Evolutionary conservation across 2,888 invertebrate species (phyloP).

Genomic region (Mycalesis mineus): DNA sequence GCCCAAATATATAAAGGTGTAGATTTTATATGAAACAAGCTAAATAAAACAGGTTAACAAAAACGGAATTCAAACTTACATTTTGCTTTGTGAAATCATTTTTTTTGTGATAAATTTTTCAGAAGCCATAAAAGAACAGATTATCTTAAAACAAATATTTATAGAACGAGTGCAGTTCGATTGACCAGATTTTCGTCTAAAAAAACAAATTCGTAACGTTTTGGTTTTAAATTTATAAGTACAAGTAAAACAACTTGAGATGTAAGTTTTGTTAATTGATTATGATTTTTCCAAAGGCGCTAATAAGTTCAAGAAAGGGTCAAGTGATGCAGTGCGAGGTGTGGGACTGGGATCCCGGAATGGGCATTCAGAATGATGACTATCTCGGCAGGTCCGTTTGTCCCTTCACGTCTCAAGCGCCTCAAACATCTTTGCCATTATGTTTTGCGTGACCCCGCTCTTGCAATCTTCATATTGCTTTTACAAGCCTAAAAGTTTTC

Average conservation of each 20-base stretch:
- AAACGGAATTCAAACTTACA: too few species aligned
- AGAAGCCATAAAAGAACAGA: too few species aligned
- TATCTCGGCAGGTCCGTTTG: slow-evolving; percentile 88
- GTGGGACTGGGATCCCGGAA: slow-evolving; percentile 91
- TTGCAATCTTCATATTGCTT: slow-evolving; percentile 45
- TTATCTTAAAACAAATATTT: too few species aligned
- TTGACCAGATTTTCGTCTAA: too few species aligned
- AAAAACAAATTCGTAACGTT: too few species aligned
- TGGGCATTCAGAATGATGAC: slow-evolving; percentile 89
- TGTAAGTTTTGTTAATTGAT: slow-evolving; percentile 14
- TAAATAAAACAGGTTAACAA: too few species aligned
- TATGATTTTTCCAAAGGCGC: slow-evolving; percentile 81
- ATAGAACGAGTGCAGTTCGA: too few species aligned
- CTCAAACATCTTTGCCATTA: slow-evolving; percentile 26
- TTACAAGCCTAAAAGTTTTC: not conserved
- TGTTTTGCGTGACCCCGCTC: slow-evolving; percentile 38
- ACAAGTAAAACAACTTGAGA: not conserved
- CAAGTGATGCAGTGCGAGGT: slow-evolving; percentile 86
- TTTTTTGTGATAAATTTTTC: too few species aligned
- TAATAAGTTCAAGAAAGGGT: slow-evolving; percentile 85
- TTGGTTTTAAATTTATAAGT: not conserved
- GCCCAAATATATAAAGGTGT: too few species aligned
- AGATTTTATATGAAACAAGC: too few species aligned
- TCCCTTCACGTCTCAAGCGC: not conserved
- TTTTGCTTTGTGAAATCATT: too few species aligned